A percentile compares a stretch with the other conserved stretches of the same genome.
Conservation (phyloP, 2,113 vertebrate genomes). For the Pseudopodoces humilis region DNA sequence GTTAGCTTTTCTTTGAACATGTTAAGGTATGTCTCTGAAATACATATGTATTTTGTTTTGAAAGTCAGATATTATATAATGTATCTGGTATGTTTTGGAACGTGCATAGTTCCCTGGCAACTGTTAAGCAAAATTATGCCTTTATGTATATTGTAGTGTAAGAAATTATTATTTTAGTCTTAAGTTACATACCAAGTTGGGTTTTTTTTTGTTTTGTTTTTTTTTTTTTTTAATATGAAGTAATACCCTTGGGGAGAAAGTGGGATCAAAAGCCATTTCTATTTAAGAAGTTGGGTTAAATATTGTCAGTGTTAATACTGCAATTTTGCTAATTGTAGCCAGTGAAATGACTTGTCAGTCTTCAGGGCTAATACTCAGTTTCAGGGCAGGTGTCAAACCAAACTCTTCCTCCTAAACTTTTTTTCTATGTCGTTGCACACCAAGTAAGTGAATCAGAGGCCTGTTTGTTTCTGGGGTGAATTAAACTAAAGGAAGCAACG, state of each 20-base stretch:
- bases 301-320: not conserved
- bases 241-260: slow-evolving; percentile 30
- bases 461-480: slow-evolving; percentile 44
- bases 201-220: too few species aligned
- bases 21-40: slow-evolving; percentile 67
- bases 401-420: not conserved
- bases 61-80: slow-evolving; percentile 55
- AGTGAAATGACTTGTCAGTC: slow-evolving; percentile 3
- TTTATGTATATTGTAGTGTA: slow-evolving; percentile 54
- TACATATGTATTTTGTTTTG: slow-evolving; percentile 16
- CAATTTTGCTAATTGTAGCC: not conserved
- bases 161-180: slow-evolving; percentile 74
- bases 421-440: not conserved
- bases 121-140: slow-evolving; percentile 56
- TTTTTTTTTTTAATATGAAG: slow-evolving; percentile 25
- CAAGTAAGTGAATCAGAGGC: slow-evolving; percentile 31
- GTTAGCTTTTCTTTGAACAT: slow-evolving; percentile 70
- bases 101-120: slow-evolving; percentile 51
- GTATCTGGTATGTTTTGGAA: slow-evolving; percentile 62
- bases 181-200: slow-evolving; percentile 14
- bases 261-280: slow-evolving; percentile 66
- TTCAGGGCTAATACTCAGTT: not conserved
- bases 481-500: slow-evolving; percentile 52
- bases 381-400: not conserved
- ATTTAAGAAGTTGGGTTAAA: slow-evolving; percentile 48